phyloP scores from a whole-genome alignment of 2,797 vertebrate species.

The Eospalax fontanierii region DNA sequence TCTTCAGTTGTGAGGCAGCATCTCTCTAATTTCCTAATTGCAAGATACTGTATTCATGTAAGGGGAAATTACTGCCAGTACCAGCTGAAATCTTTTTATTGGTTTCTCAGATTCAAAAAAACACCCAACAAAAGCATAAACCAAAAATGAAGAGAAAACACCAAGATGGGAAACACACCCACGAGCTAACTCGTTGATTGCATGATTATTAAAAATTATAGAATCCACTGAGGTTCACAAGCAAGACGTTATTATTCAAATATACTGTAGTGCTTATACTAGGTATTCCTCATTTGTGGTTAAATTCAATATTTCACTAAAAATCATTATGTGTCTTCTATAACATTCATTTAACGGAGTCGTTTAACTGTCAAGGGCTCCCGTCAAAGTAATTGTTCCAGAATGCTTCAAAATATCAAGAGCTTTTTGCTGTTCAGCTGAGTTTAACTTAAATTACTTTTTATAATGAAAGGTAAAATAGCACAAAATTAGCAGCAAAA shows the following conservation, averaged over 20 bases:
- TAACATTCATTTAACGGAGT: constrained; percentile 86
- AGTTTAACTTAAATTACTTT: constrained; percentile 82
- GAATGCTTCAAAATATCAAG: constrained; percentile 86
- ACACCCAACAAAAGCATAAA: constrained; percentile 59
- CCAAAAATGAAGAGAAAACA: neutral
- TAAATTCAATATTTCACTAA: constrained; percentile 87
- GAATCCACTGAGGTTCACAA: constrained; percentile 81
- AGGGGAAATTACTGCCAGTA: constrained; percentile 44
- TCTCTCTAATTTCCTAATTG: constrained; percentile 38
- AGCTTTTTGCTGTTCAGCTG: constrained; percentile 82
- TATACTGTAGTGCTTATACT: constrained; percentile 76
- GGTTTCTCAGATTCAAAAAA: constrained; percentile 57
- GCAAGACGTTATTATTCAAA: constrained; percentile 81
- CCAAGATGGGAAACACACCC: constrained; percentile 35
- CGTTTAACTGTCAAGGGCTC: constrained; percentile 86
- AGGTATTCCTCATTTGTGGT: constrained; percentile 83
- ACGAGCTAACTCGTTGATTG: constrained; percentile 65
- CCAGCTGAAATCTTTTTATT: constrained; percentile 7
- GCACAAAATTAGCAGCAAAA: constrained; percentile 80
- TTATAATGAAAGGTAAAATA: constrained; percentile 84
- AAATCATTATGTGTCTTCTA: constrained; percentile 85
- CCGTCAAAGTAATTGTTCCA: constrained; percentile 87
- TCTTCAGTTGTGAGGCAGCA: constrained; percentile 13
- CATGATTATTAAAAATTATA: constrained; percentile 76
- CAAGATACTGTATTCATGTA: neutral